phyloP scores from a whole-genome alignment of 1,140 invertebrate species.

The Mya arenaria region DNA sequence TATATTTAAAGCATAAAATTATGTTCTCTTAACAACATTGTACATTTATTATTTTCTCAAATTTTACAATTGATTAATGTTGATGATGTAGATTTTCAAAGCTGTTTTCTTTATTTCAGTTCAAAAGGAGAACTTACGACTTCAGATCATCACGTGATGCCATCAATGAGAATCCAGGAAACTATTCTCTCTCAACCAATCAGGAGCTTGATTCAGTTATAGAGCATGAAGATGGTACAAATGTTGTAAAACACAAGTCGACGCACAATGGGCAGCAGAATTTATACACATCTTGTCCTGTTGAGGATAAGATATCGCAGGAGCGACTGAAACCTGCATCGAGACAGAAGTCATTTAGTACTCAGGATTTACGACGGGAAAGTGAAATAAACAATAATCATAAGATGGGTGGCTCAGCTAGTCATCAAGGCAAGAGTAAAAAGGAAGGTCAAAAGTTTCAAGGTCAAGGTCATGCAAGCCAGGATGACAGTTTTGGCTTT shows the following conservation, averaged over 20 bases:
- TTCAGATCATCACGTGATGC: constrained; percentile 3
- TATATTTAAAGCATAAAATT: no score
- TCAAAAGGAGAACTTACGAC: constrained; percentile 22
- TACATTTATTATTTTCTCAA: no score
- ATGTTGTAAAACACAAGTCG: neutral
- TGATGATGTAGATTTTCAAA: no score
- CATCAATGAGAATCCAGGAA: constrained; percentile 15
- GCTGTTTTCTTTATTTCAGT: constrained; percentile 37
- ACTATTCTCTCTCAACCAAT: neutral
- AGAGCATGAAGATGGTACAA: neutral
- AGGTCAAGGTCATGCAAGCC: neutral
- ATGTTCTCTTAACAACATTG: no score
- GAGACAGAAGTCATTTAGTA: neutral
- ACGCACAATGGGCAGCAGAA: neutral
- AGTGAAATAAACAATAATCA: constrained; percentile 43
- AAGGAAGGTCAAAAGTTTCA: neutral
- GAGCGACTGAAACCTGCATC: neutral
- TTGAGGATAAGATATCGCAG: neutral
- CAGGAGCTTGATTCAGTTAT: neutral
- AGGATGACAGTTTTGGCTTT: neutral
- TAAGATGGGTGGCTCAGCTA: constrained; percentile 38
- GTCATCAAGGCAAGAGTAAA: neutral
- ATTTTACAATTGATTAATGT: no score
- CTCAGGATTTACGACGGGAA: neutral
- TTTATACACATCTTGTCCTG: neutral